Base-by-base conservation (phyloP, 2,888 invertebrate species). In the Horisme vitalbata region DNA sequence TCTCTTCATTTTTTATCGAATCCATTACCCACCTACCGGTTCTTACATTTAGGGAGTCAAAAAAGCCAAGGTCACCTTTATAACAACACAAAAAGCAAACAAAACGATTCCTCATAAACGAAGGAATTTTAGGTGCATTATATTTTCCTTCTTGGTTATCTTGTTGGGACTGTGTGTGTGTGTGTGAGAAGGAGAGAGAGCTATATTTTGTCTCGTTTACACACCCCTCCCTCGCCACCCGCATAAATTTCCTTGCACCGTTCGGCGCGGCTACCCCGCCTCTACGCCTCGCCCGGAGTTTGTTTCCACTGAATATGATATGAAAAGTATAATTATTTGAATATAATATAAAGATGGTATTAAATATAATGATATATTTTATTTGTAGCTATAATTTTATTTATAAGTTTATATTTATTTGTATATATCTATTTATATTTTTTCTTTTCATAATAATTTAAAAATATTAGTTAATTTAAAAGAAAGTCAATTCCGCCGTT, bases 71-170 rank as follows among this genome's bases (percentile, higher is more conserved):
- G 75, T 75, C 70, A 75, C 64, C 57, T 55, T 60, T 69, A 20
- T 70, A 70, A 72, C 63, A 72, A 67, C 61, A 67, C 58, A 57
- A 67, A 61, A 65, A 68, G 58, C 55, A 60, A 62, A 64, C 63
- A 62, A 63, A 61, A 66, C 57, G 60, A 65, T 64, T 66, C 60
- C 62, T 69, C 67, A 70, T 71, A 75, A 74, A 68, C 59, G 59
- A 57, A 73, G 65, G 72, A 79, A 75, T 78, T 79, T 79, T 75
- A 73, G 71, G 68, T 79, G 79, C 80, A 83, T 79, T 41, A 83
- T 79, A 75, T 84, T 83, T 85, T 82, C 72, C 77, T 78, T 69
- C 73, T 76, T 68, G 73, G 61, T 77, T 83, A 79, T 79, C 83
- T 76, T 66, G 69, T 60, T 36, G 68, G 53, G 63, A 15, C 66